phyloP scores from a whole-genome alignment of 2,113 vertebrate species.

The Mandrillus leucophaeus region DNA sequence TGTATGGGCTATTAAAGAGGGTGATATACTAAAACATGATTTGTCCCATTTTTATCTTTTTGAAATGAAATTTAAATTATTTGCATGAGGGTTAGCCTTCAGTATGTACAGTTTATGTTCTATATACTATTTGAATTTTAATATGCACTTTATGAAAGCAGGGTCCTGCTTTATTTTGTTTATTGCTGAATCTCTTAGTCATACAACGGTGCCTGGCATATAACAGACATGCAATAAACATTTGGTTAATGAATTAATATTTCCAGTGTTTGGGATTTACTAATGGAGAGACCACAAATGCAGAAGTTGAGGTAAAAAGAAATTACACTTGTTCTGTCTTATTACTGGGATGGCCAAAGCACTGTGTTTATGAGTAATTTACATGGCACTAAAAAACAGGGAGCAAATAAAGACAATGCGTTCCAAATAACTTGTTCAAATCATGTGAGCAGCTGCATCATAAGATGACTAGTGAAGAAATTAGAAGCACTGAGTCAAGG shows the following conservation, averaged over 20 bases:
- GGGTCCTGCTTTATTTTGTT: neutral
- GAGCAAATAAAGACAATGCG: constrained; percentile 40
- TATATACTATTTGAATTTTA: neutral
- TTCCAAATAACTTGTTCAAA: neutral
- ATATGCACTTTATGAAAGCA: neutral
- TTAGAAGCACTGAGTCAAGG: neutral
- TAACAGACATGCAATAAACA: neutral
- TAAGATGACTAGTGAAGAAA: neutral
- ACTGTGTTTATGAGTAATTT: neutral
- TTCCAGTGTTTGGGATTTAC: neutral
- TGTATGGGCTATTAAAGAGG: neutral
- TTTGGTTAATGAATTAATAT: neutral
- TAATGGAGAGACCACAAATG: neutral
- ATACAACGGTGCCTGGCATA: neutral
- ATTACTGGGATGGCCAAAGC: neutral
- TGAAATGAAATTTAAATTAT: neutral
- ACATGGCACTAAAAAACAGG: neutral
- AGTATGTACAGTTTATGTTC: neutral
- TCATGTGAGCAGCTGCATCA: neutral
- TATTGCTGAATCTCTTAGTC: neutral
- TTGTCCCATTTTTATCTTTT: neutral
- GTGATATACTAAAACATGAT: neutral
- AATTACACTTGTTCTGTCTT: neutral
- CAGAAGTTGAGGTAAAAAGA: neutral
- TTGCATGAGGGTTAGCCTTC: neutral